A percentile compares a stretch with the other conserved stretches of the same genome.
These are phyloP conservation scores for Austrolebias charrua DNA, from an alignment of 2,797 vertebrate species.

Conservation along the genomic window DNA sequence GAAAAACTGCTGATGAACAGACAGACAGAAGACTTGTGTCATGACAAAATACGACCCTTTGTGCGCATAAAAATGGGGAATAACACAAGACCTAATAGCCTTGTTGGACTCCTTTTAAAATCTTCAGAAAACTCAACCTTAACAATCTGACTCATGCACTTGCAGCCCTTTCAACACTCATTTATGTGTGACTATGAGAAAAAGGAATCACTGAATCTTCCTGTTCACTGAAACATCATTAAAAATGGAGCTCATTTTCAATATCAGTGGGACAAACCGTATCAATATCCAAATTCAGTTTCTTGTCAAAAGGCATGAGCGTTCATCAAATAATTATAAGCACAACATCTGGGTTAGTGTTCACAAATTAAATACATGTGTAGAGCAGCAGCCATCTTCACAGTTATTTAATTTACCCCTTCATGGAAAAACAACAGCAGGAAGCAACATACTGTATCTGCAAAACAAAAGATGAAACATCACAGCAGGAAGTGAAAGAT, in stretches of 20 bases:
- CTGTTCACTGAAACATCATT: conserved; percentile 3
- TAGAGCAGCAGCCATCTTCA: conserved; percentile 13
- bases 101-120: no score
- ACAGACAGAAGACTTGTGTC: no score
- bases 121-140: no score
- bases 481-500: conserved; percentile 10
- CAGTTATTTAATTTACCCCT: no score
- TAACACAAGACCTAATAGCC: no score
- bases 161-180: no score
- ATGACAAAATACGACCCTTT: no score
- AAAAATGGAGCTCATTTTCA: conserved; percentile 6
- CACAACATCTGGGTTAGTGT: conserved; percentile 17
- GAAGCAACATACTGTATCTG: not conserved
- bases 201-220: not conserved
- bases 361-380: conserved; percentile 9
- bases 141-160: no score
- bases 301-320: not conserved
- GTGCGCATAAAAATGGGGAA: no score
- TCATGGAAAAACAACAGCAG: conserved; percentile 18
- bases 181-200: not conserved
- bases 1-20: no score
- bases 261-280: conserved; percentile 13
- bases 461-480: conserved; percentile 6
- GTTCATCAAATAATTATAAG: conserved; percentile 20
- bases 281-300: conserved; percentile 36